Evolutionary conservation across 1,140 invertebrate genomes (phyloP), one percentile per base, ranked within the genome.

Genomic region (Lamellibrachia luymesi): DNA sequence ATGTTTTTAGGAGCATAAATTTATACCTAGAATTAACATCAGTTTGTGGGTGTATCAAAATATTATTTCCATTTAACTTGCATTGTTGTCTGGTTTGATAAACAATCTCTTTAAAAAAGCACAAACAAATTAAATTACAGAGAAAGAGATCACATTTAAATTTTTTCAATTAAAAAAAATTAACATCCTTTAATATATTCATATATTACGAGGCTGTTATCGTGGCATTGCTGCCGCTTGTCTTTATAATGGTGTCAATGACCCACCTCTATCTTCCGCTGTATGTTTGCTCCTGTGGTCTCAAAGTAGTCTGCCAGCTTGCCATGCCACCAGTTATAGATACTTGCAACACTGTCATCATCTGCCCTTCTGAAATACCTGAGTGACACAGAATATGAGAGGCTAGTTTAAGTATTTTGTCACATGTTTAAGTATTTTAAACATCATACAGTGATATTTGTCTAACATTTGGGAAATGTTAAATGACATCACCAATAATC

Each of bases 271-370:
- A 92, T 64, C 52, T 92, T 92, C 22, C 89, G 56, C 27, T 90
- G 56, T 49, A 90, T 50, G 38, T 93, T 89, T 52, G 56, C 89
- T n/a, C 49, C 27, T 38, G 51, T 50, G 51, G 10, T 50, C 92
- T 93, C 5, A 38, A 93, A 93, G 27, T 27, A 93, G 64, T 93
- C 52, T 7, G 92, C 94, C 25, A 94, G 90, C 92, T 93, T 93
- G 13, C 51, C 27, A 90, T 96, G 96, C 96, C 96, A 96, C 95
- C 95, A 96, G 50, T 95, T 94, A 91, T 95, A 95, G 25, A 94
- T 80, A 22, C 8, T 22, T 6, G 5, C 64, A 80, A 80, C 13
- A 94, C n/a, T 95, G 38, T 95, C 94, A 25, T 94, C 94, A 50
- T 95, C 90, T 93, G 93, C 50, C 94, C 94, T 52, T 94, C 25